phyloP scores from a whole-genome alignment of 1,140 invertebrate species.

The Drosophila seguyi region DNA sequence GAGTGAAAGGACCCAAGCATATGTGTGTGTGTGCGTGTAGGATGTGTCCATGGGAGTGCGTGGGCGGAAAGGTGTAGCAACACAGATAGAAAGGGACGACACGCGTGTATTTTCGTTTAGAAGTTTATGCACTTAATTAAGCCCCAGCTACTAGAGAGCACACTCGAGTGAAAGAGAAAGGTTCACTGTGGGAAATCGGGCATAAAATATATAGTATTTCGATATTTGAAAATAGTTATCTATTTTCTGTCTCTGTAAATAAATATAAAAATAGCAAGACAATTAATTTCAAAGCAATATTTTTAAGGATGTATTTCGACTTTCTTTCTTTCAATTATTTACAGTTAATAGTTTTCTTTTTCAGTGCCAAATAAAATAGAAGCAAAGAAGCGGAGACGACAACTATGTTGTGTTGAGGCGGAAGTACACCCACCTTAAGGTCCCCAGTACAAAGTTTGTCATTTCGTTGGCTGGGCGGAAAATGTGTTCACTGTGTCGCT shows the following conservation, averaged over 20 bases:
- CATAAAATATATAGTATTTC: background rate
- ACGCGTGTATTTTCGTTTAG: constrained; percentile 64
- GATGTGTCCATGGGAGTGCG: constrained; percentile 3
- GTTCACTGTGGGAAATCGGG: background rate
- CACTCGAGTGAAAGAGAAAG: constrained; percentile 17
- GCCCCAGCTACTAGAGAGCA: constrained; percentile 41
- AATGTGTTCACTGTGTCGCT: constrained; percentile 35
- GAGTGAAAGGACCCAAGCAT: constrained; percentile 22
- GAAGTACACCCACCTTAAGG: constrained; percentile 30
- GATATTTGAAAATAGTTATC: background rate
- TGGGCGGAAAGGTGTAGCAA: constrained; percentile 25
- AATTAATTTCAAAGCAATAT: background rate
- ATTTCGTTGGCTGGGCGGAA: constrained; percentile 49
- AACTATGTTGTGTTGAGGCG: constrained; percentile 37
- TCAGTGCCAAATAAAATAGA: background rate
- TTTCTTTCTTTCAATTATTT: background rate
- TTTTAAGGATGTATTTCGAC: background rate
- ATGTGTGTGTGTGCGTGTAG: background rate
- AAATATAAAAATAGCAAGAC: background rate
- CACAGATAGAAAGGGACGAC: constrained; percentile 11
- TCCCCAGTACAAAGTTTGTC: constrained; percentile 53
- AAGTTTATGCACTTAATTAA: constrained; percentile 76
- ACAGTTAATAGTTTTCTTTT: background rate
- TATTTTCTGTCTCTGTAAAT: background rate
- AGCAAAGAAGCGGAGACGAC: constrained; percentile 20